Evolutionary conservation across 2,113 vertebrate species (phyloP).

Genomic region (Burhinus bistriatus): DNA sequence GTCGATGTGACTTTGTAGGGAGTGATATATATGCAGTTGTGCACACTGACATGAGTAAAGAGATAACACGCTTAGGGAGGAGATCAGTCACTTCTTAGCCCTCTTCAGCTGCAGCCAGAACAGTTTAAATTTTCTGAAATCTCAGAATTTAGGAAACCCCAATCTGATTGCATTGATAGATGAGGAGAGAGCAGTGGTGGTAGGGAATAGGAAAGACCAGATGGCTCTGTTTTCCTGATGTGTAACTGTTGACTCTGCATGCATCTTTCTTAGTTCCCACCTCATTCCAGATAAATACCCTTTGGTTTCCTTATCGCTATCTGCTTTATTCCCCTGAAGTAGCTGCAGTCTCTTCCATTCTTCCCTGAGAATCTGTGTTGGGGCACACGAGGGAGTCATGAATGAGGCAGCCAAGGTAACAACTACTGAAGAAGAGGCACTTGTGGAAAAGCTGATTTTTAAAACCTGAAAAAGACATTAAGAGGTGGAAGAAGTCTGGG

Average conservation of each 20-base stretch:
- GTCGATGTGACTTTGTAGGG: not conserved
- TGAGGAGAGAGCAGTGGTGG: not conserved
- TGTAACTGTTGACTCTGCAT: not conserved
- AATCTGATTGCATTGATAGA: not conserved
- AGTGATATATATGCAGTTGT: not conserved
- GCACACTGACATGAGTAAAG: not conserved
- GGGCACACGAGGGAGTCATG: not conserved
- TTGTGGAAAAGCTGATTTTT: not conserved
- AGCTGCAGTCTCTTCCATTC: not conserved
- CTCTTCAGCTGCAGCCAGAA: not conserved
- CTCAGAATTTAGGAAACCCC: not conserved
- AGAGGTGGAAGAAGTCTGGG: not conserved
- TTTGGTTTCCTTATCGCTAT: not conserved
- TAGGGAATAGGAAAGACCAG: not conserved
- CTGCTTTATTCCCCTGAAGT: not conserved
- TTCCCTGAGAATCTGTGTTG: not conserved
- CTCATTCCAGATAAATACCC: not conserved
- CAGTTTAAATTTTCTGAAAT: not conserved
- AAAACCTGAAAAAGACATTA: not conserved
- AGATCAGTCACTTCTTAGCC: not conserved
- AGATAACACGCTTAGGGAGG: not conserved
- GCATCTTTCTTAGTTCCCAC: not conserved
- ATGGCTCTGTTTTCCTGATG: not conserved
- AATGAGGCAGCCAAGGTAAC: rapidly evolving
- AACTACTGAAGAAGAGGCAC: not conserved